Evolutionary conservation across 1,140 invertebrate genomes (phyloP).

Genomic region (Diprion similis): DNA sequence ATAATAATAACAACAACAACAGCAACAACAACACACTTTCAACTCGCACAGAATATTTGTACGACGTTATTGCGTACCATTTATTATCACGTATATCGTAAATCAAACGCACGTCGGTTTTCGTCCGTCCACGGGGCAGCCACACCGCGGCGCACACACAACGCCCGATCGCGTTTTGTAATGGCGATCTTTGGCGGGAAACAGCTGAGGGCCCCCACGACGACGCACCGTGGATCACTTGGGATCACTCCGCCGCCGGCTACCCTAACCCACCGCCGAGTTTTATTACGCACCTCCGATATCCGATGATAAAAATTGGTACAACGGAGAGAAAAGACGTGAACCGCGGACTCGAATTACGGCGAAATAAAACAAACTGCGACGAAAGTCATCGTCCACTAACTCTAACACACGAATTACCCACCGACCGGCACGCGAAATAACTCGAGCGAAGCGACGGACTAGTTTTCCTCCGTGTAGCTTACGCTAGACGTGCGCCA

Average conservation of each 20-base stretch:
- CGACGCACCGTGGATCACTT: constrained; percentile 50
- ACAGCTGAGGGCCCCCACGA: constrained; percentile 67
- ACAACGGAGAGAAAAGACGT: too few relatives aligned
- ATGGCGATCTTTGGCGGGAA: constrained; percentile 71
- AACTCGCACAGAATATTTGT: too few relatives aligned
- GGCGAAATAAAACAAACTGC: background rate
- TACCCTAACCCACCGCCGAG: constrained; percentile 17
- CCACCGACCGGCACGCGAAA: constrained; percentile 13
- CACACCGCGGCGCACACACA: constrained; percentile 37
- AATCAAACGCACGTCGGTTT: background rate
- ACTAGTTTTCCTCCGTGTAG: constrained; percentile 61
- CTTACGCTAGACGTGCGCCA: constrained; percentile 48
- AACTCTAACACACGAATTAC: background rate
- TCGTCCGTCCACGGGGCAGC: constrained; percentile 41
- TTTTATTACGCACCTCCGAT: too few relatives aligned
- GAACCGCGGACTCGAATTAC: background rate
- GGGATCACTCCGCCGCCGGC: constrained; percentile 60
- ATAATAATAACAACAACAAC: background rate
- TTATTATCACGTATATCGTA: too few relatives aligned
- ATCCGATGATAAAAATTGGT: too few relatives aligned
- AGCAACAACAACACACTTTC: too few relatives aligned
- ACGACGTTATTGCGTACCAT: too few relatives aligned
- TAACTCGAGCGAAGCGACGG: constrained; percentile 23
- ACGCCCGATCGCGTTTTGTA: constrained; percentile 56
- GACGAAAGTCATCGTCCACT: background rate